These are phyloP conservation scores for Zaprionus africanus DNA, from an alignment of 1,140 invertebrate species.

Conservation along the genomic window DNA sequence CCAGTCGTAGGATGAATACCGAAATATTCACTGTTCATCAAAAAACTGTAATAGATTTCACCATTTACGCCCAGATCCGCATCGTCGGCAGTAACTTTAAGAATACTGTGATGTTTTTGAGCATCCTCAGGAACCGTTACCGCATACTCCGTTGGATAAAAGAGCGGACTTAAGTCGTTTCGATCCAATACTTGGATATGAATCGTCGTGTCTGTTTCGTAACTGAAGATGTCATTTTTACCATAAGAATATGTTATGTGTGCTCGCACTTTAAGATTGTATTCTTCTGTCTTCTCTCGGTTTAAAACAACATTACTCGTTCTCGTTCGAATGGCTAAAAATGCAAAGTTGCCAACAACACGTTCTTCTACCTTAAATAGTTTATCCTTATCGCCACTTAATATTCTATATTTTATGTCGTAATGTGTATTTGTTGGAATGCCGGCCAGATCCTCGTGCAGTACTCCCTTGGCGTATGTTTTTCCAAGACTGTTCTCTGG, in stretches of 20 bases:
- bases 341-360: slow-evolving; percentile 96
- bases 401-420: slow-evolving; percentile 92
- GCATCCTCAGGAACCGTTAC: slow-evolving; percentile 95
- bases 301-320: slow-evolving; percentile 95
- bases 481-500: slow-evolving; percentile 96
- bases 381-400: slow-evolving; percentile 93
- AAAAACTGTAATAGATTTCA: slow-evolving; percentile 97
- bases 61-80: slow-evolving; percentile 97
- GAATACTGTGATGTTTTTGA: slow-evolving; percentile 91
- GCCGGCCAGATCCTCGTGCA: slow-evolving; percentile 86
- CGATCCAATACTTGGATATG: slow-evolving; percentile 93
- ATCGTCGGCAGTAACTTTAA: slow-evolving; percentile 94
- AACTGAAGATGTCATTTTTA: slow-evolving; percentile 86
- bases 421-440: slow-evolving; percentile 85
- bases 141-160: slow-evolving; percentile 94
- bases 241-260: slow-evolving; percentile 80
- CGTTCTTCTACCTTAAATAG: slow-evolving; percentile 96
- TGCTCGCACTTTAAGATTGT: slow-evolving; percentile 92
- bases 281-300: slow-evolving; percentile 94
- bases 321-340: slow-evolving; percentile 93
- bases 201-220: slow-evolving; percentile 91
- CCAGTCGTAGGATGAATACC: slow-evolving; percentile 96
- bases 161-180: slow-evolving; percentile 96
- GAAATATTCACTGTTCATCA: slow-evolving; percentile 92
- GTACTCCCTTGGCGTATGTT: slow-evolving; percentile 88